Conservation (phyloP, 1,140 invertebrate species). For the Cepaea nemoralis region DNA sequence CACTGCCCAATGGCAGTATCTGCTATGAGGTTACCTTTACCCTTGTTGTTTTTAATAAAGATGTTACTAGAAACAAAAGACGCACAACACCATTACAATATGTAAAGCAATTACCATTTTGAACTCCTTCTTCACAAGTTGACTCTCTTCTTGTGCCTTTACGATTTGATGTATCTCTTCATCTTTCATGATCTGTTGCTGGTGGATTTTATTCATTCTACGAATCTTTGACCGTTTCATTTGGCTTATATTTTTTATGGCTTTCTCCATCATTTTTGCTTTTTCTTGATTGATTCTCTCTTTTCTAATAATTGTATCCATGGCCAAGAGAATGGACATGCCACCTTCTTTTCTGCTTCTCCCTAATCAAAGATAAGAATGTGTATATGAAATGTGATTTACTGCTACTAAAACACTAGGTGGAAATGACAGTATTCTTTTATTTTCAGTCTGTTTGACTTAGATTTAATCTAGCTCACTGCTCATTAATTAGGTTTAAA, state of each 20-base stretch:
- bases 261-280: conserved; percentile 44
- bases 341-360: conserved; percentile 45
- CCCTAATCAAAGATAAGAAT: conserved; percentile 23
- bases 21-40: too few species aligned
- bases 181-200: not conserved
- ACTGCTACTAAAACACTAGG: too few species aligned
- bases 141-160: not conserved
- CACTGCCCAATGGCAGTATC: too few species aligned
- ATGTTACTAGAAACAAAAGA: too few species aligned
- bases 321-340: conserved; percentile 41
- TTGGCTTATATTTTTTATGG: conserved; percentile 26
- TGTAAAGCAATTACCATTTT: conserved; percentile 1
- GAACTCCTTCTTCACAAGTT: not conserved
- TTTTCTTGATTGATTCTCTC: conserved; percentile 39
- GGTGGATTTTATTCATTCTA: not conserved
- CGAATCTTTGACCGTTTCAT: conserved; percentile 28
- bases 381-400: too few species aligned
- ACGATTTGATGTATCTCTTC: not conserved
- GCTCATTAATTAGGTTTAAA: too few species aligned
- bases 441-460: too few species aligned
- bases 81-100: too few species aligned
- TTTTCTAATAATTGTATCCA: conserved; percentile 25
- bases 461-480: too few species aligned
- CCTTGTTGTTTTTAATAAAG: too few species aligned
- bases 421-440: too few species aligned